Percentiles rank a stretch among this genome's conserved stretches.
Conservation (phyloP, 2,113 vertebrate genomes). For the Apus apus region DNA sequence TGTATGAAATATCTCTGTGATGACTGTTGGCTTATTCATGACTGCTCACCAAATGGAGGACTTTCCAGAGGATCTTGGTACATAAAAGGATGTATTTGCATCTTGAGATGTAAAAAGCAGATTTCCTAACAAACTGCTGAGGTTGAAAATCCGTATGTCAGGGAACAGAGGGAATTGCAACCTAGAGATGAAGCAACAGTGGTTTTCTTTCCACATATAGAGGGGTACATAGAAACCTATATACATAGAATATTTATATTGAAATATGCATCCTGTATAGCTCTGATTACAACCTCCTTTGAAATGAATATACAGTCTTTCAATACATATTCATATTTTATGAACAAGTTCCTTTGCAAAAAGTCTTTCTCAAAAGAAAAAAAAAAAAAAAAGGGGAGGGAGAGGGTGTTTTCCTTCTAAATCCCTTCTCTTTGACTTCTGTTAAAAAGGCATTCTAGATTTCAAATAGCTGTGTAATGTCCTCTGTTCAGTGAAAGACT, state of each 20-base stretch:
- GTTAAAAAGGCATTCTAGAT: background rate
- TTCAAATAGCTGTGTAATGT: background rate
- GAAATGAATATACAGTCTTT: background rate
- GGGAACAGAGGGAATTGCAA: background rate
- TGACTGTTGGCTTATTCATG: background rate
- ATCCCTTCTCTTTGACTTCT: background rate
- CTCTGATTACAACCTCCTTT: background rate
- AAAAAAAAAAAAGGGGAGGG: fast-evolving
- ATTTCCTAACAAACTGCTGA: background rate
- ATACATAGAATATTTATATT: background rate
- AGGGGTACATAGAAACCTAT: background rate
- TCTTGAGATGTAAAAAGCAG: background rate
- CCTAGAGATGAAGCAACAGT: background rate
- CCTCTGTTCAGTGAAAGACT: background rate
- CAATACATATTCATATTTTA: background rate
- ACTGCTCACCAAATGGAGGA: background rate
- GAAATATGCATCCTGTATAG: background rate
- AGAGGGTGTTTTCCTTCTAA: background rate
- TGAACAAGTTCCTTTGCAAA: background rate
- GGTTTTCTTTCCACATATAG: background rate
- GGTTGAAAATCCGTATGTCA: background rate
- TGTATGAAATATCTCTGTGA: background rate
- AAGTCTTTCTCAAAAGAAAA: background rate
- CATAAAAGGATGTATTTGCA: background rate
- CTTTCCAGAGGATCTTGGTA: background rate